These are phyloP conservation scores for Sorex fumeus DNA, from an alignment of 2,113 vertebrate species.

Conservation along the genomic window DNA sequence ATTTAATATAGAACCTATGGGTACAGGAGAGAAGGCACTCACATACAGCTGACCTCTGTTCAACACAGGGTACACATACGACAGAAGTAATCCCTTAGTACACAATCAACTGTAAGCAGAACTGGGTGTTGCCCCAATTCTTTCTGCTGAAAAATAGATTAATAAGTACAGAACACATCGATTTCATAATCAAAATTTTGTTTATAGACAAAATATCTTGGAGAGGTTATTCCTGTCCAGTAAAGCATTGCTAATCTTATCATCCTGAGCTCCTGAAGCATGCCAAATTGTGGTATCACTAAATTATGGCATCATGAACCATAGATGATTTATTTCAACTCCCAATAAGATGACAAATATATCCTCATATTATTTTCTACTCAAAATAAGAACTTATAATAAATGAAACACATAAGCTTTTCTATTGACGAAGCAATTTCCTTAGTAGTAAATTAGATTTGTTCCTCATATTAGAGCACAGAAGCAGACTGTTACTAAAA, in stretches of 20 bases:
- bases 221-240: too few relatives aligned
- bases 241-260: too few relatives aligned
- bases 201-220: not conserved
- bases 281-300: not conserved
- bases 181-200: constrained; percentile 5
- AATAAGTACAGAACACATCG: not conserved
- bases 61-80: too few relatives aligned
- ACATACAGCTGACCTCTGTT: too few relatives aligned
- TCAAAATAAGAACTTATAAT: not conserved
- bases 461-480: not conserved
- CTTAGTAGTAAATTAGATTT: not conserved
- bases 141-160: too few relatives aligned
- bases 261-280: too few relatives aligned
- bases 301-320: not conserved
- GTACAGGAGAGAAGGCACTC: too few relatives aligned
- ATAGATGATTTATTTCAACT: not conserved
- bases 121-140: too few relatives aligned
- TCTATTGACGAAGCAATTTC: not conserved
- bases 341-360: not conserved
- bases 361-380: not conserved
- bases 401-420: not conserved
- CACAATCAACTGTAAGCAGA: too few relatives aligned
- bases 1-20: too few relatives aligned
- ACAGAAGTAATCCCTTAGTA: too few relatives aligned
- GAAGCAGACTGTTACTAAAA: not conserved